Evolutionary conservation across 2,797 vertebrate species (phyloP), one percentile per base, ranked within the genome.

Genomic region (Anabas testudineus): DNA sequence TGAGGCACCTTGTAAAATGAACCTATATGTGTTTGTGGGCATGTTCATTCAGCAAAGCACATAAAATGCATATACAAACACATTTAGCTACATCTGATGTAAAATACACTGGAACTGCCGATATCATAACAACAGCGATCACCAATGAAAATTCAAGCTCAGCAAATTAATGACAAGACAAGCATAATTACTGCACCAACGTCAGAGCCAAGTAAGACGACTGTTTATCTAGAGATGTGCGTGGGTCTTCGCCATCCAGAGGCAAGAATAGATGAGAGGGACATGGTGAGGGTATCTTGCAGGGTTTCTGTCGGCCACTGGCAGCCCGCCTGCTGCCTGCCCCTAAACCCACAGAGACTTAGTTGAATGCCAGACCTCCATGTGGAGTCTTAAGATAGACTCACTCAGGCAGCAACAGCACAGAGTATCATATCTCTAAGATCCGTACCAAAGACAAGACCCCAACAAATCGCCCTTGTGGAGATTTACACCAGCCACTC

Each of bases 381-480:
- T 92, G 91, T 89, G 87, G 89, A 90, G 86, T 91, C 91, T 91
- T 92, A 92, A 93, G 91, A 93, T 92, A 92, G 91, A 91, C 83
- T 76, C 81, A 75, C 87, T 87, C 87, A 89, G 89, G 84, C 91
- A 89, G 90, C 90, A 92, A 91, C 88, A 88, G 87, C 82, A 78
- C 69, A 73, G 70, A 78, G 79, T 92, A 93, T 91, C 90, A 87
- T 91, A 93, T 92, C 91, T 91, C 87, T 76, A 46, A 91, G 88
- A 92, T 93, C 87, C 84, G 84, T 76, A 85, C 84, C 78, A 82
- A 90, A 92, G 86, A 91, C 90, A 92, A 90, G 91, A 86, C 71
- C 84, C 76, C 72, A 83, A 87, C 77, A 77, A 88, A 89, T 81
- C 78, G 54, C 73, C 74, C 73, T 80, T 4, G 61, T 76, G 4